phyloP scores from a whole-genome alignment of 2,888 invertebrate species.

The Stegana nigrithorax region DNA sequence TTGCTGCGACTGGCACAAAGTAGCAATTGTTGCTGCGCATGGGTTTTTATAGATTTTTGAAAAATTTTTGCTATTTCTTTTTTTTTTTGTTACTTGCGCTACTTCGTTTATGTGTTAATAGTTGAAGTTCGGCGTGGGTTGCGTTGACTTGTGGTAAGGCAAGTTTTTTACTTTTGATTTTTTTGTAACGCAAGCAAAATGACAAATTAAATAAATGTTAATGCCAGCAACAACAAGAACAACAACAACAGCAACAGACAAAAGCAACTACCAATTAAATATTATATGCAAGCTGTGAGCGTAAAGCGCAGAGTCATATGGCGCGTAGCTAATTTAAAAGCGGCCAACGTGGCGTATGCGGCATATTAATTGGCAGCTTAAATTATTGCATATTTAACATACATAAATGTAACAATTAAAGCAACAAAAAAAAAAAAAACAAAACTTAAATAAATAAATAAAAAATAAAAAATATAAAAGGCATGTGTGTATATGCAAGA shows the following conservation, averaged over 20 bases:
- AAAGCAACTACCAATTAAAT: not conserved
- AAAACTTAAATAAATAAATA: too few relatives aligned
- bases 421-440: too few relatives aligned
- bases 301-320: not conserved
- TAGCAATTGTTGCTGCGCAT: slow-evolving; percentile 1
- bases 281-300: not conserved
- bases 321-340: not conserved
- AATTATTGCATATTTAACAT: not conserved
- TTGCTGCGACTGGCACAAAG: not conserved
- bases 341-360: not conserved
- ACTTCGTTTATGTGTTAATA: not conserved
- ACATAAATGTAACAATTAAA: too few relatives aligned
- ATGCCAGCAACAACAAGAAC: too few relatives aligned
- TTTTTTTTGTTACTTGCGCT: not conserved
- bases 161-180: too few relatives aligned
- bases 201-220: slow-evolving; percentile 19
- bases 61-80: not conserved
- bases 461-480: too few relatives aligned
- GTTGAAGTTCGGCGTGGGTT: slow-evolving; percentile 6
- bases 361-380: slow-evolving; percentile 12
- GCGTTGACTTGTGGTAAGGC: slow-evolving; percentile 9
- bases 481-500: too few relatives aligned
- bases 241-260: too few relatives aligned
- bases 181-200: not conserved
- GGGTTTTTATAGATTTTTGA: not conserved